A percentile compares a stretch with the other conserved stretches of the same genome.
Evolutionary conservation across 2,113 vertebrate genomes (phyloP).

Genomic region (Cariama cristata): DNA sequence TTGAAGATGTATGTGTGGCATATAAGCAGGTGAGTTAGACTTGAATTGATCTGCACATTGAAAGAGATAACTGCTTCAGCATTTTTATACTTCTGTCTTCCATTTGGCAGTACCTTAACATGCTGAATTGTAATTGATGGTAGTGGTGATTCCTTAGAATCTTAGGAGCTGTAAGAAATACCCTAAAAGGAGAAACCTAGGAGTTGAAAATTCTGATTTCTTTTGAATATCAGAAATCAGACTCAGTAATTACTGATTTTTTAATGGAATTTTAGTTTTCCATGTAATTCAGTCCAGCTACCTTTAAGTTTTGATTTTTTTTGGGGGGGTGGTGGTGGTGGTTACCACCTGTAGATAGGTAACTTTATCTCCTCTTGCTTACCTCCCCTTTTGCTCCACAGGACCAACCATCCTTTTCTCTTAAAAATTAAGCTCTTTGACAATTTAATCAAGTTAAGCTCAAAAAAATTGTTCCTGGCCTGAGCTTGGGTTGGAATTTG

Average conservation of each 20-base stretch:
- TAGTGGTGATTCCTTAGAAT: background rate
- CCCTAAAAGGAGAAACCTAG: background rate
- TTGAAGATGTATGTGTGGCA: background rate
- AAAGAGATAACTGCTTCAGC: background rate
- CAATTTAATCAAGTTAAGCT: constrained; percentile 50
- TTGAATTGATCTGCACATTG: background rate
- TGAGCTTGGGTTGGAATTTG: constrained; percentile 59
- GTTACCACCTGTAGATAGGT: constrained; percentile 18
- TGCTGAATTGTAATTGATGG: background rate
- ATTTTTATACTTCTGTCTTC: background rate
- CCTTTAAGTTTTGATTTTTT: background rate
- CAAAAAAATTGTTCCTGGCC: constrained; percentile 51
- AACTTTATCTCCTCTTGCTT: constrained; percentile 48
- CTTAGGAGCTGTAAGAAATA: background rate
- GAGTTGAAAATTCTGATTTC: background rate
- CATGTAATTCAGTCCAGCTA: background rate
- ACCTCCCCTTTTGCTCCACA: constrained; percentile 49
- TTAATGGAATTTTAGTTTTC: background rate
- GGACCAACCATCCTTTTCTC: constrained; percentile 47
- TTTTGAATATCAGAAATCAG: background rate
- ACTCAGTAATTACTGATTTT: background rate
- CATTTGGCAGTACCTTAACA: background rate
- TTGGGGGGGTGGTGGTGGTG: background rate
- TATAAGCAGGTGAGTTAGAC: background rate
- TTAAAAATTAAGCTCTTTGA: constrained; percentile 57